Conservation (phyloP, 1,140 invertebrate species). For the Saccostrea glomerata region DNA sequence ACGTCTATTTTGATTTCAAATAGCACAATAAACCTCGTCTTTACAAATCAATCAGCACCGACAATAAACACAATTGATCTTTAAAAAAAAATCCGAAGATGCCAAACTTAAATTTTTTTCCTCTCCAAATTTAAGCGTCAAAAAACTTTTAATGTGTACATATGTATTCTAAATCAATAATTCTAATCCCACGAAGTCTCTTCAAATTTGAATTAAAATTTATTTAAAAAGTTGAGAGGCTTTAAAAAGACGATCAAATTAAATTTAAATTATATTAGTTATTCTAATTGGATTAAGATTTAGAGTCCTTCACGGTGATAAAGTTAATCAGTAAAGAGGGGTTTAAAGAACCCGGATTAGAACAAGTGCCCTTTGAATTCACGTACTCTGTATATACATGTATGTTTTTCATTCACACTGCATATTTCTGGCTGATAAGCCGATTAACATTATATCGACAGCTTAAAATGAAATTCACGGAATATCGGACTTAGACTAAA, state of each 20-base stretch:
- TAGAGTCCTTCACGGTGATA: not conserved
- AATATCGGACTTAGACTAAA: not conserved
- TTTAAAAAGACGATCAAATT: conserved; percentile 8
- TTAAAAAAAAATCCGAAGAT: not conserved
- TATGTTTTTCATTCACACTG: not conserved
- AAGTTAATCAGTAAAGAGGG: not conserved
- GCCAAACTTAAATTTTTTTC: not conserved
- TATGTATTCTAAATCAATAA: not conserved
- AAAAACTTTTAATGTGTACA: not conserved
- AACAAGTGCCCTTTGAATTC: not conserved
- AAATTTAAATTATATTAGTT: not conserved
- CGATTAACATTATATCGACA: not conserved
- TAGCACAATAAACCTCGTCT: not conserved
- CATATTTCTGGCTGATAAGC: not conserved
- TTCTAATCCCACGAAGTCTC: not conserved
- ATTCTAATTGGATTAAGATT: conserved; percentile 25
- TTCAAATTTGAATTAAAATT: conserved; percentile 1
- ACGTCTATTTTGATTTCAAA: not conserved
- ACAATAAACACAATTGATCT: not conserved
- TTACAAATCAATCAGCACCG: not conserved
- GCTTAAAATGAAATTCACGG: not conserved
- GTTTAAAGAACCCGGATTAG: not conserved
- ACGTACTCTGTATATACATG: not conserved
- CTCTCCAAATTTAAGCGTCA: not conserved
- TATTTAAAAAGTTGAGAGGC: not conserved